These are phyloP conservation scores for Nasonia vitripennis DNA, from an alignment of 1,140 invertebrate genomes.

Conservation along the genomic window DNA sequence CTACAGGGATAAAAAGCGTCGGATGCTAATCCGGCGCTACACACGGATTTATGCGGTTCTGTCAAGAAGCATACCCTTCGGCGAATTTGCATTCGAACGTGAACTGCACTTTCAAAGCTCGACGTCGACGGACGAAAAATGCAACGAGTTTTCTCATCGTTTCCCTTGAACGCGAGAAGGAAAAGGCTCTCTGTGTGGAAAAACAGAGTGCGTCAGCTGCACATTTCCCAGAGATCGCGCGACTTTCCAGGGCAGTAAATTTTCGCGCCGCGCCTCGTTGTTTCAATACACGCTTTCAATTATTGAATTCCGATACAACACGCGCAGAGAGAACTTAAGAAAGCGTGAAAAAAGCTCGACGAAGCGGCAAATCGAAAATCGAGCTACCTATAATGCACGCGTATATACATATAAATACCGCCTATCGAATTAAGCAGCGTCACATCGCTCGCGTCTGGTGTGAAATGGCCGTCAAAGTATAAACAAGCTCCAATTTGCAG, in stretches of 20 bases:
- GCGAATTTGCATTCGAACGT: too few relatives aligned
- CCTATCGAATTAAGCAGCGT: neutral
- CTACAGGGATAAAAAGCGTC: neutral
- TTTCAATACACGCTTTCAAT: conserved; percentile 46
- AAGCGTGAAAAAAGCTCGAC: conserved; percentile 12
- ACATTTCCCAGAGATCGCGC: neutral
- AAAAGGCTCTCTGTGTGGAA: too few relatives aligned
- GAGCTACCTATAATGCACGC: neutral
- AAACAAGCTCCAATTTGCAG: neutral
- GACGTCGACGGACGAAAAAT: too few relatives aligned
- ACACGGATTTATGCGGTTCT: too few relatives aligned
- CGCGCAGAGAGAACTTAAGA: neutral
- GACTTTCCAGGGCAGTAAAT: conserved; percentile 11
- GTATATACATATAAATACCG: neutral
- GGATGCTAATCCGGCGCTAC: too few relatives aligned
- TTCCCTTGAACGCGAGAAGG: neutral
- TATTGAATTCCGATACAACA: conserved; percentile 50
- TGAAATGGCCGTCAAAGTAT: neutral
- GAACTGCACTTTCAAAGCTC: too few relatives aligned
- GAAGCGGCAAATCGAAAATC: neutral
- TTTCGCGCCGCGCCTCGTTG: conserved; percentile 17
- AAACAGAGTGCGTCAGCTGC: neutral
- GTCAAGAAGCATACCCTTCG: too few relatives aligned
- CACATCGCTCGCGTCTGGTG: neutral
- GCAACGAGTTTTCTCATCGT: neutral